phyloP scores from a whole-genome alignment of 37 sponge, comb jelly and placozoan species.

The Beroe forskalii region DNA sequence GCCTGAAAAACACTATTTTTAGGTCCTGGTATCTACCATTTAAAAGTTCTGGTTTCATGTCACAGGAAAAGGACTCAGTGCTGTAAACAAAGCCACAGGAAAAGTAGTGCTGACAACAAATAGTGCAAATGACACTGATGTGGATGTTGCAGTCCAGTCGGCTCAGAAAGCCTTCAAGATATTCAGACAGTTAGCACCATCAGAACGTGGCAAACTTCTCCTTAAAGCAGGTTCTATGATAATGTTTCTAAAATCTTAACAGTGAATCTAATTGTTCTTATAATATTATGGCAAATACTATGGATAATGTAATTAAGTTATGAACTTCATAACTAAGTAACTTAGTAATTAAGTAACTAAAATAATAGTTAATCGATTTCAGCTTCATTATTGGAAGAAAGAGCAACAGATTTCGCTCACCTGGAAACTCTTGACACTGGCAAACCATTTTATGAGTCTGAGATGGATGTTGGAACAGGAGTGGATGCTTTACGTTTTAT shows the following conservation, averaged over 20 bases:
- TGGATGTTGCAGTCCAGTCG: constrained; percentile 1
- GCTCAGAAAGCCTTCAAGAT: background rate
- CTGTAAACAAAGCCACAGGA: constrained; percentile 41
- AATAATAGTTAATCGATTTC: too few species aligned
- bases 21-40: too few species aligned
- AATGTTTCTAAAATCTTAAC: too few species aligned
- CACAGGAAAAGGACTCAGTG: background rate
- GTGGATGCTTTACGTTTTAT: constrained; percentile 28
- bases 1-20: too few species aligned
- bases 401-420: constrained; percentile 26
- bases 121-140: constrained; percentile 19
- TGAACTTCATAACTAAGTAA: too few species aligned
- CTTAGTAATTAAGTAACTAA: too few species aligned
- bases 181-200: background rate
- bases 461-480: constrained; percentile 41
- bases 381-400: constrained; percentile 29
- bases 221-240: constrained; percentile 55
- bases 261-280: too few species aligned
- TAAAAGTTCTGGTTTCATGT: too few species aligned
- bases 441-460: constrained; percentile 41
- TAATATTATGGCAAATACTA: too few species aligned
- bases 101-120: background rate
- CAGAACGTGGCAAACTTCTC: constrained; percentile 27
- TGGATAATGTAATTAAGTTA: too few species aligned
- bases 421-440: constrained; percentile 49